These are phyloP conservation scores for Yasuhikotakia modesta DNA, from an alignment of 2,797 vertebrate genomes.

Conservation along the genomic window DNA sequence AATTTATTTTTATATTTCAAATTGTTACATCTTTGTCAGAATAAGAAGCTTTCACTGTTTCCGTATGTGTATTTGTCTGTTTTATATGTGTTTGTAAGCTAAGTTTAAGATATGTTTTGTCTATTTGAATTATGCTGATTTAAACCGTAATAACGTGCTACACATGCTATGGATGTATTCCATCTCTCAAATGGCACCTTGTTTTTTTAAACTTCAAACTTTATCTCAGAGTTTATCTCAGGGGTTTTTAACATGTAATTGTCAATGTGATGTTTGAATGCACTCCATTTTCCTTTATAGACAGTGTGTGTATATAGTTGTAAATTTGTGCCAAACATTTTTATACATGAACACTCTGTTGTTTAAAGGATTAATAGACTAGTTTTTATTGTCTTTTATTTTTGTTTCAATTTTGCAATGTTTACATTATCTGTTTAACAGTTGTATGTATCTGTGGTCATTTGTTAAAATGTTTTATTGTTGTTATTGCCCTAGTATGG, in stretches of 20 bases:
- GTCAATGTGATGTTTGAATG: neutral
- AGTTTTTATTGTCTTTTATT: neutral
- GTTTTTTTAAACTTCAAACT: conserved; percentile 1
- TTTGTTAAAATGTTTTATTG: neutral
- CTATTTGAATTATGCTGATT: neutral
- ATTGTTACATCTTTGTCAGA: neutral
- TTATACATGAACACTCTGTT: neutral
- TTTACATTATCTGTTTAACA: neutral
- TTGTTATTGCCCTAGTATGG: neutral
- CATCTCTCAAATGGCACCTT: neutral
- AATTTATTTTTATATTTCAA: neutral
- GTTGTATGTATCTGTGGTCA: neutral
- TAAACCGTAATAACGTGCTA: neutral
- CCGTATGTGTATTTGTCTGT: neutral
- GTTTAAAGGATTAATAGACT: neutral
- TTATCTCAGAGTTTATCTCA: conserved; percentile 1
- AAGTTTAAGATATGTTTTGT: neutral
- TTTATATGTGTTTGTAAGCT: neutral
- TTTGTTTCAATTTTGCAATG: neutral
- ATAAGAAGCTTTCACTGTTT: neutral
- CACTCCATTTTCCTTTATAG: neutral
- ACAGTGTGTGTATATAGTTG: neutral
- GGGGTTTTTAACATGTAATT: conserved; percentile 1
- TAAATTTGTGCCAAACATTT: neutral
- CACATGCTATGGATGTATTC: conserved; percentile 7